Evolutionary conservation across 2,113 vertebrate species (phyloP), one percentile per base, ranked within the genome.

Genomic region (Athene noctua): DNA sequence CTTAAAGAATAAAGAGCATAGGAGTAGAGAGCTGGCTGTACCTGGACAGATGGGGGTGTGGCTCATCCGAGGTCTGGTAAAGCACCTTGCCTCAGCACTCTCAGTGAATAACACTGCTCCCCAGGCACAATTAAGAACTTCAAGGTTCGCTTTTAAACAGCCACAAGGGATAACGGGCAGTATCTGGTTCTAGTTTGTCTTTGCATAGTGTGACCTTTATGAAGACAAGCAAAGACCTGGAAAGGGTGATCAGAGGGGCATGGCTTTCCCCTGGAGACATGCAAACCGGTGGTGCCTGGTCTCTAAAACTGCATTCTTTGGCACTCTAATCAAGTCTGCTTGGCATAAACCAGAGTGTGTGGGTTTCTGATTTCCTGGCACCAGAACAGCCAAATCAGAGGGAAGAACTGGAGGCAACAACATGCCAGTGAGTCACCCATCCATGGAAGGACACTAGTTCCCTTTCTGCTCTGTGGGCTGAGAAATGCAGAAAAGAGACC

Each of bases 351-450:
- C 92, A 80, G 82, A 52, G 49, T 25, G 55, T 85, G 94, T 89
- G 88, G 88, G 91, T 84, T 85, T 94, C 94, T 62, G 65, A 82
- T 80, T 96, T 96, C 80, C 92, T 97, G 95, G 95, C 85, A 97
- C 84, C 86, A 91, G 49, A 94, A 88, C 81, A 93, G 63, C 90
- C 95, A 94, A 80, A 93, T 47, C 86, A 58, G 49, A 97, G 73
- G 73, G 57, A 95, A 96, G 42, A 92, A 95, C 59, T 86, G 77
- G 66, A 95, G 80, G 86, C 89, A 97, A 94, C 86, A 94, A 93
- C 84, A 94, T 96, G 78, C 94, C 93, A 97, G 73, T 93, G 95
- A 97, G 83, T 96, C 96, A 97, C 66, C 87, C 94, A 96, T 61
- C 87, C 95, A 92, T 93, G 92, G 94, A 96, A 89, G 77, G 87